A percentile compares a stretch with the other conserved stretches of the same genome.
Conservation (phyloP, 2,113 vertebrate genomes). For the cattle (Bos taurus) region DNA sequence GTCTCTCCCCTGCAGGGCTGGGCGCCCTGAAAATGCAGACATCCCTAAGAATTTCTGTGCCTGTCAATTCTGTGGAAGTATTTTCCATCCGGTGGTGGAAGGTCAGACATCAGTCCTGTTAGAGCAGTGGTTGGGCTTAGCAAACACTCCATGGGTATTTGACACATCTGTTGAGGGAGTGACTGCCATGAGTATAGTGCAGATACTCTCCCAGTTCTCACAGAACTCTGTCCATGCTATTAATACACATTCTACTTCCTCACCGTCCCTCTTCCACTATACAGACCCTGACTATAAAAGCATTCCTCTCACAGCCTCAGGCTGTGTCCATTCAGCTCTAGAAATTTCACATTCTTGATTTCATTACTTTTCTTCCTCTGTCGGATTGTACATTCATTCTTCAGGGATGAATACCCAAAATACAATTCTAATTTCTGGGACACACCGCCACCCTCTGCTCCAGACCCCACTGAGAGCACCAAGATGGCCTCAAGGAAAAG, state of each 20-base stretch:
- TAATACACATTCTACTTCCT: background rate
- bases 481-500: background rate
- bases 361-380: background rate
- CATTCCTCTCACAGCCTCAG: background rate
- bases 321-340: background rate
- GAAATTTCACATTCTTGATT: background rate
- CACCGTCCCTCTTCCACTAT: background rate
- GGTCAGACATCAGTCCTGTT: background rate
- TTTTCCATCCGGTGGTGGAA: background rate
- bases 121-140: background rate
- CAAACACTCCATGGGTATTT: background rate
- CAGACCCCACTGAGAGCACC: background rate
- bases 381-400: background rate
- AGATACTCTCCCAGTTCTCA: background rate
- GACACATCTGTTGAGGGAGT: background rate
- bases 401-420: slow-evolving; percentile 7
- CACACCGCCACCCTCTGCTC: background rate
- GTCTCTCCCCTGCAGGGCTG: no score
- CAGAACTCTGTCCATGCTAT: background rate
- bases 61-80: background rate
- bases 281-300: background rate
- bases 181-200: background rate
- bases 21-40: background rate
- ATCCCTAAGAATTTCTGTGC: background rate
- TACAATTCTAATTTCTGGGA: background rate